Percentiles rank a stretch among this genome's conserved stretches.
Conservation (phyloP, 2,113 vertebrate genomes). For the Orthonyx spaldingii region DNA sequence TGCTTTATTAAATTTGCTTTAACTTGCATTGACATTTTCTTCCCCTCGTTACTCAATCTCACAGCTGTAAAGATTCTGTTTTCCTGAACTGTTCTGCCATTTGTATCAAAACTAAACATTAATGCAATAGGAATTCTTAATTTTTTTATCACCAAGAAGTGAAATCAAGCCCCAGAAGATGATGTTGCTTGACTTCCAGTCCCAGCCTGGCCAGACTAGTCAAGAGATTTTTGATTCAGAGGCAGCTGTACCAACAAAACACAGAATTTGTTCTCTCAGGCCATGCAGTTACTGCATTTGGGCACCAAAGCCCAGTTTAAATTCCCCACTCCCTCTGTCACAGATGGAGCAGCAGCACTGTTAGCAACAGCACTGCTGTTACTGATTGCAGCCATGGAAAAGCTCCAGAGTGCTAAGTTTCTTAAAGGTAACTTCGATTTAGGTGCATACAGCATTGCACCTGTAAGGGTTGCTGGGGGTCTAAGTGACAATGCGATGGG, state of each 20-base stretch:
- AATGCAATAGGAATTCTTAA: neutral
- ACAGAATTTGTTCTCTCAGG: neutral
- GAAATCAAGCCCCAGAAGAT: neutral
- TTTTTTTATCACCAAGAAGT: neutral
- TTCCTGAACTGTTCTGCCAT: neutral
- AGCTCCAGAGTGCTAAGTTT: neutral
- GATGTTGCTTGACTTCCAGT: neutral
- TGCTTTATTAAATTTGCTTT: constrained; percentile 66
- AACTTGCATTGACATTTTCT: constrained; percentile 56
- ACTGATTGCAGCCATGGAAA: neutral
- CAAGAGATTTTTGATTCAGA: neutral
- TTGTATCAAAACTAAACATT: neutral
- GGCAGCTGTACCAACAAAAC: neutral
- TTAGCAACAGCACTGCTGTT: neutral
- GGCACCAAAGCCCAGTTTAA: neutral
- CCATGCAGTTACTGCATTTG: neutral
- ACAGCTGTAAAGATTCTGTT: constrained; percentile 1
- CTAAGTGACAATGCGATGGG: neutral
- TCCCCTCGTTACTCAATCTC: constrained; percentile 33
- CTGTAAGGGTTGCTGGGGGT: neutral
- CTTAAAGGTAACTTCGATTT: neutral
- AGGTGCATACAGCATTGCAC: neutral
- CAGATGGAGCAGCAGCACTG: neutral
- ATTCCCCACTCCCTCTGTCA: neutral
- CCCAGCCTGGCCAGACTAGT: neutral